Evolutionary conservation across 2,888 invertebrate genomes (phyloP).

Genomic region (Drosophila demipolita): DNA sequence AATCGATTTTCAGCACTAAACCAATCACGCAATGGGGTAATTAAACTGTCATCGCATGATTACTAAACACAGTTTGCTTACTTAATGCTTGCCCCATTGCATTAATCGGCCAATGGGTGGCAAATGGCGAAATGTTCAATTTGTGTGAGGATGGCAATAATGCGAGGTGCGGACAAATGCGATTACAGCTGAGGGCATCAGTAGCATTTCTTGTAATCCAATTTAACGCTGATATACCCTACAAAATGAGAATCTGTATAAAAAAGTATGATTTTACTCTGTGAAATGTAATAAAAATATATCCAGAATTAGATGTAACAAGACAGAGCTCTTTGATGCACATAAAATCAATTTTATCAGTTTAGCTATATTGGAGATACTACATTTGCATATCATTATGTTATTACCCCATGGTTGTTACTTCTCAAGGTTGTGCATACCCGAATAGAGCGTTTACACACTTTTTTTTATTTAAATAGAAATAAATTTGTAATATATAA

Average conservation of each 20-base stretch:
- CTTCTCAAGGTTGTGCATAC: neutral
- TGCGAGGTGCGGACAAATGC: neutral
- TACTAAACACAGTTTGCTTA: conserved; percentile 53
- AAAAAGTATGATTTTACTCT: neutral
- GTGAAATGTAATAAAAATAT: neutral
- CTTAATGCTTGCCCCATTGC: conserved; percentile 30
- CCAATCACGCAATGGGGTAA: conserved; percentile 24
- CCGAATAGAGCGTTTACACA: neutral
- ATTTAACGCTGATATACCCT: conserved; percentile 16
- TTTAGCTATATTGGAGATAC: neutral
- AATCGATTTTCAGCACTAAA: conserved; percentile 16
- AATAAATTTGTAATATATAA: conserved; percentile 23
- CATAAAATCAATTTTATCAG: neutral
- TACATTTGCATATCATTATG: neutral
- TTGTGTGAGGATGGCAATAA: neutral
- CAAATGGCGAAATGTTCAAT: neutral
- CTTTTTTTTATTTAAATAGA: conserved; percentile 50
- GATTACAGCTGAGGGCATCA: neutral
- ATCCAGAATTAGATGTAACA: neutral
- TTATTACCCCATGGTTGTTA: neutral
- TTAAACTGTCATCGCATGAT: conserved; percentile 40
- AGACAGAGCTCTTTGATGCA: neutral
- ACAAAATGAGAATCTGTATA: neutral
- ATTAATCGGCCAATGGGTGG: conserved; percentile 29
- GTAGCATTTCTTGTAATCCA: conserved; percentile 1